A percentile compares a stretch with the other conserved stretches of the same genome.
These are phyloP conservation scores for Sarcophilus harrisii DNA, from an alignment of 2,797 vertebrate genomes.

Conservation along the genomic window DNA sequence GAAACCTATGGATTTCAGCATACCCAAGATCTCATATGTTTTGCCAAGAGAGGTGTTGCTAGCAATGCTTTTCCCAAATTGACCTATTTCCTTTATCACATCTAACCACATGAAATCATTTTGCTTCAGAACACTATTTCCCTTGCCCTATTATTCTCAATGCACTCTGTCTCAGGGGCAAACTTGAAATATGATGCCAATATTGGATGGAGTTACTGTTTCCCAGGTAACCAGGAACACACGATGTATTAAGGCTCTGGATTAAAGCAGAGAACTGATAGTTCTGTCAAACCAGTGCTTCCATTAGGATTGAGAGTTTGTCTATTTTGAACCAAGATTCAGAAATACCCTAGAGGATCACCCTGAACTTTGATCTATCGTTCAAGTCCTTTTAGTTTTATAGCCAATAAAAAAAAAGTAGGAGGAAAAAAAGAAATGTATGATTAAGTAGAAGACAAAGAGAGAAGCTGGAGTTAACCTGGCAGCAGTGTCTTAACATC, in stretches of 20 bases:
- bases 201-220: conserved; percentile 2
- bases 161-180: neutral
- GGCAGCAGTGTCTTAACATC: neutral
- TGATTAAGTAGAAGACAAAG: neutral
- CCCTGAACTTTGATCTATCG: neutral
- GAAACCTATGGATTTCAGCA: neutral
- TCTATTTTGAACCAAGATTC: neutral
- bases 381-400: neutral
- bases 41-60: neutral
- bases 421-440: neutral
- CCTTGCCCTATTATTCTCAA: neutral
- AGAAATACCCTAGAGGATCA: neutral
- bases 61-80: neutral
- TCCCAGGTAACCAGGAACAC: neutral
- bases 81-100: neutral
- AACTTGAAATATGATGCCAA: neutral
- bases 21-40: neutral
- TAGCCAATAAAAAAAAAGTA: neutral
- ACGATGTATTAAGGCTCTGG: neutral
- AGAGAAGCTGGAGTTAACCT: neutral
- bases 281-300: neutral
- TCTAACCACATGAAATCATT: neutral
- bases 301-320: neutral
- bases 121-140: neutral
- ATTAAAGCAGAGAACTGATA: neutral